A percentile compares a stretch with the other conserved stretches of the same genome.
Conservation (phyloP, 2,113 vertebrate species). For the Zonotrichia leucophrys region DNA sequence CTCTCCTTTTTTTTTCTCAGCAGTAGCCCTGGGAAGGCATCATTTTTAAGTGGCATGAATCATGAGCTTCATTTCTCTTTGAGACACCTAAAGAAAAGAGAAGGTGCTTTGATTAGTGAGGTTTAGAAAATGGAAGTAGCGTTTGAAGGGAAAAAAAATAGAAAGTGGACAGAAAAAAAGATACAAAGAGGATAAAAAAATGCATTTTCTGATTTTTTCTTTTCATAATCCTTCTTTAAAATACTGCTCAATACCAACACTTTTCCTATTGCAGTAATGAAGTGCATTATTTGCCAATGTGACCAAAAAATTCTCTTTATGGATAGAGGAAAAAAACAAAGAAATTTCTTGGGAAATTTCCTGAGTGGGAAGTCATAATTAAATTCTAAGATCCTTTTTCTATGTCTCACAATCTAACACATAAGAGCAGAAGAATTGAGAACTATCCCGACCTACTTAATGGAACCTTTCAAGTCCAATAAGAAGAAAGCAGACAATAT, state of each 20-base stretch:
- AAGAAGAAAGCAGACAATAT: not conserved
- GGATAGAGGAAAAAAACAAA: not conserved
- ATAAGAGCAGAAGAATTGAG: not conserved
- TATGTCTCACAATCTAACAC: not conserved
- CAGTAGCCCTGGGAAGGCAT: not conserved
- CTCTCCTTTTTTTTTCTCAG: not conserved
- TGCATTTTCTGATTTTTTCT: not conserved
- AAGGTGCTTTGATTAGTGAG: conserved; percentile 63
- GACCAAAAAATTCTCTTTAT: not conserved
- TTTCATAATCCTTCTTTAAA: not conserved
- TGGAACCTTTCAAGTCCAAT: not conserved
- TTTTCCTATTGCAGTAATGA: not conserved
- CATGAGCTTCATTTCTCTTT: not conserved
- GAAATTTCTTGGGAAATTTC: not conserved
- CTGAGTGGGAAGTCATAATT: not conserved
- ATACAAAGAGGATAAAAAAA: conserved; percentile 6
- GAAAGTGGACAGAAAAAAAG: conserved; percentile 55
- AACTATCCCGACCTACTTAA: not conserved
- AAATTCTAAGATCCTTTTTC: not conserved
- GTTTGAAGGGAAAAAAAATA: conserved; percentile 43
- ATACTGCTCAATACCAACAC: not conserved
- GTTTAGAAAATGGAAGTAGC: conserved; percentile 59
- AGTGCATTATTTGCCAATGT: not conserved
- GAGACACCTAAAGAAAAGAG: conserved; percentile 68
- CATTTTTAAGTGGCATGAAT: not conserved